Base-by-base conservation (phyloP, 2,888 invertebrate species). In the Agrotis exclamationis region DNA sequence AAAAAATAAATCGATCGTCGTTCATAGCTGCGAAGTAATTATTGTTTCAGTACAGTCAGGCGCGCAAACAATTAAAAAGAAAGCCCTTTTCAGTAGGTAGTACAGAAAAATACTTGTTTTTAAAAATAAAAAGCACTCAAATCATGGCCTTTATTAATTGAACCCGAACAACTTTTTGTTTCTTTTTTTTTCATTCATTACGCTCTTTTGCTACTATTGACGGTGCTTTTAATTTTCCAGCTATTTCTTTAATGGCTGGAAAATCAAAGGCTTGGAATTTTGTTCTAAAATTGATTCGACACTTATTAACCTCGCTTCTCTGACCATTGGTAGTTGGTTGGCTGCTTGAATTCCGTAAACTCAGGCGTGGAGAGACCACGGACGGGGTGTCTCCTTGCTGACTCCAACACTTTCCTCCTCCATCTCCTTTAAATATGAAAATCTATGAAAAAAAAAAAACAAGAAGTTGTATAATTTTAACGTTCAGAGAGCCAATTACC, bases 1-100 rank as follows among this genome's bases (percentile, higher is more conserved):
- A 28, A 28, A 28, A 28, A 28, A 28, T 5, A 28, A 28, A 28
- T 28, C 28, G 28, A 28, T 28, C 4, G 3, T 28, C 28, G 63
- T 50, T 54, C 53, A 65, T 70, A n/a, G 45, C 64, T 33, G 45
- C 60, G 70, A 75, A 79, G 75, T 79, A 67, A 75, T 75, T 71
- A 45, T 48, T 57, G 48, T 58, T 56, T 48, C 48, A 47, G 59
- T 48, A 66, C 56, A 64, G 20, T 33, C 24, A 53, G 22, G 16
- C 22, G 18, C 33, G 54, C 57, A 70, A 70, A 64, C 45, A 79
- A 79, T 64, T 51, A 67, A 24, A 64, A 79, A 39, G 60, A 79
- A 79, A 70, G 28, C 54, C 33, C 44, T 45, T 77, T 64, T 74
- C 51, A 22, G 20, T 57, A 22, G 5, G 51, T 74, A 14, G 51